Evolutionary conservation across 2,888 invertebrate species (phyloP), one percentile per base, ranked within the genome.

Genomic region (Drosophila algonquin): DNA sequence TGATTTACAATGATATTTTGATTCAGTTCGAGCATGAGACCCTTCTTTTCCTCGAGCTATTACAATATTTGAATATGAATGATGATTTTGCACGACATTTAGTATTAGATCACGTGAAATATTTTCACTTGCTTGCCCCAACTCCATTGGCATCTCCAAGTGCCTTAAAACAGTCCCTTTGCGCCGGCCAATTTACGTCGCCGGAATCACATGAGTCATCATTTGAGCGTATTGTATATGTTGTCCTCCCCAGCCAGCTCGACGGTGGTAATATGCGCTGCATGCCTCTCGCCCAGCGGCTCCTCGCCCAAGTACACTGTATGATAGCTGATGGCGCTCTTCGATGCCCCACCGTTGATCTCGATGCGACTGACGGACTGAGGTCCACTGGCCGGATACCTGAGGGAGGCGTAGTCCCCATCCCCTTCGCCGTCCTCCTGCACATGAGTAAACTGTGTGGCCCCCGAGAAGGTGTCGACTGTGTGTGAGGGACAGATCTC

Each of bases 401-500:
- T 89, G 14, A 90, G 81, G 45, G 90, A 90, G 5, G 90, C 90
- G 47, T 90, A 90, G 51, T 90, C 90, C 7, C 90, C 91, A 18
- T 80, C 86, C 21, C 57, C 64, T 45, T 48, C 52, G 75, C 69
- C 24, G 18, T 58, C 60, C 21, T 67, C 50, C 8, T 47, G 54
- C 47, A 70, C 46, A 57, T 77, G 74, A 18, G 87, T 89, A 51
- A 87, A 61, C 71, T 89, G 89, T 55, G 90, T 89, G 61, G 80
- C 77, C 47, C 74, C 73, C 46, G 87, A 84, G 65, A 81, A 78
- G 16, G 80, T 85, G 50, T 89, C 86, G 48, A 85, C 84, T 32
- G 86, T 87, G 40, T 84, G 82, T 32, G 89, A 87, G 45, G 91
- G 90, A 73, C 95, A 95, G 67, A 95, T 95, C 91, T 95, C 95